These are phyloP conservation scores for Gastrophysa polygoni DNA, from an alignment of 2,888 invertebrate species.

Conservation along the genomic window DNA sequence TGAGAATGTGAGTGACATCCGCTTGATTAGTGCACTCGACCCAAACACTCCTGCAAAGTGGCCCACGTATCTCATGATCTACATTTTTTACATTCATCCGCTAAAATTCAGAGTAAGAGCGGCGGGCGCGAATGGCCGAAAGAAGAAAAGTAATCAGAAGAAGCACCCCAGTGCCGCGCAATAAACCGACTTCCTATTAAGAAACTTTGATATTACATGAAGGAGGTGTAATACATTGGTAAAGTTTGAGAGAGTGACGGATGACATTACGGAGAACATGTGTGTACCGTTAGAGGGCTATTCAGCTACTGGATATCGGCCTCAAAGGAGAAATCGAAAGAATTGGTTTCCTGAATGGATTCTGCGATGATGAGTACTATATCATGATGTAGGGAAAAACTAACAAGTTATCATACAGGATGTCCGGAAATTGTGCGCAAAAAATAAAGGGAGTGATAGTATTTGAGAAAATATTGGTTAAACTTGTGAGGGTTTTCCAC, in stretches of 20 bases:
- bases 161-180: constrained; percentile 30
- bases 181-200: constrained; percentile 50
- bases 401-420: no score
- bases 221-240: constrained; percentile 52
- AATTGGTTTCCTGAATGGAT: not conserved
- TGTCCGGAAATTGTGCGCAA: no score
- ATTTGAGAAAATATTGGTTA: no score
- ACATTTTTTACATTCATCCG: constrained; percentile 19
- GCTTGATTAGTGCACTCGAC: no score
- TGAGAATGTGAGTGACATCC: no score
- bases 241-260: constrained; percentile 55
- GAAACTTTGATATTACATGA: constrained; percentile 54
- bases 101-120: constrained; percentile 13
- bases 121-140: constrained; percentile 25
- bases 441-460: no score
- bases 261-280: constrained; percentile 46
- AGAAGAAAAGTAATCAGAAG: constrained; percentile 33
- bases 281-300: constrained; percentile 31
- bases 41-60: not conserved
- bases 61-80: not conserved
- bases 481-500: no score
- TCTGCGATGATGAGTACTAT: not conserved
- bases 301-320: not conserved
- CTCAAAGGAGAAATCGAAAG: not conserved
- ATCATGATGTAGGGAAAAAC: no score